phyloP scores from a whole-genome alignment of 2,797 vertebrate species.

The Siniperca scherzeri region DNA sequence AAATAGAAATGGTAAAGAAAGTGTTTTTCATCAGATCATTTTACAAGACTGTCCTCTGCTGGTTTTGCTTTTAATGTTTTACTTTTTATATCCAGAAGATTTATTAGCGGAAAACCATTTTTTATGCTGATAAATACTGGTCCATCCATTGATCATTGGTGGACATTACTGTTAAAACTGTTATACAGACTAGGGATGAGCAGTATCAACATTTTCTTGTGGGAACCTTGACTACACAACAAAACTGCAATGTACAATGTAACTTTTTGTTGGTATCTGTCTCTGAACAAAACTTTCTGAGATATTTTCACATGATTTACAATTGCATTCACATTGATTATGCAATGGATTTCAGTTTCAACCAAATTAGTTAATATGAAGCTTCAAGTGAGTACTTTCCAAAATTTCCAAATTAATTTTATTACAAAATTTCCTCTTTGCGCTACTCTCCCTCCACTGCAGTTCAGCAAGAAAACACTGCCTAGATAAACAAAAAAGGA shows the following conservation, averaged over 20 bases:
- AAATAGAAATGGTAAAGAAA: constrained; percentile 17
- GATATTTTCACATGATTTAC: background rate
- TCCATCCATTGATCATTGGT: background rate
- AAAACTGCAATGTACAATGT: background rate
- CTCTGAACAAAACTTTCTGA: background rate
- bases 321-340: background rate
- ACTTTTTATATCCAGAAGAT: background rate
- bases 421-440: too few species aligned
- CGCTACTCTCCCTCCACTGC: background rate
- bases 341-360: too few species aligned
- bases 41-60: background rate
- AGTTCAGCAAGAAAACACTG: background rate
- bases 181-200: background rate
- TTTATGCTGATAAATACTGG: background rate
- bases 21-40: constrained; percentile 21
- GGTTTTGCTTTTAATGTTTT: background rate
- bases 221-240: background rate
- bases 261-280: background rate
- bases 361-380: too few species aligned
- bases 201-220: background rate
- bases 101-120: background rate
- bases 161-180: background rate
- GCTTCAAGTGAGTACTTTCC: too few species aligned
- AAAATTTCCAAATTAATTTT: too few species aligned
- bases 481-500: too few species aligned